Conservation (phyloP, 1,140 invertebrate genomes). For the Monomorium pharaonis region DNA sequence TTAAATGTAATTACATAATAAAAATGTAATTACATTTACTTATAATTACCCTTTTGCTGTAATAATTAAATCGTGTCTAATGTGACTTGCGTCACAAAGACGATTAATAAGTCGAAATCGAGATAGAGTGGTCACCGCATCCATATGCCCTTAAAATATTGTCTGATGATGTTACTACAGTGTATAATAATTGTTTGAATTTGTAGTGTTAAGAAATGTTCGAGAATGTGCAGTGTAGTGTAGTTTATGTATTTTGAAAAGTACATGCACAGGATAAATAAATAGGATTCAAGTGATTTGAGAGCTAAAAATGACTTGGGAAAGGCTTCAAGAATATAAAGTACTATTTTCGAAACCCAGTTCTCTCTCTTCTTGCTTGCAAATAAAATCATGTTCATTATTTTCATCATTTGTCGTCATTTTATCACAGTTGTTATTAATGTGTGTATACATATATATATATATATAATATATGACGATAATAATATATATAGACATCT, state of each 20-base stretch:
- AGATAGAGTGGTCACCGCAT: constrained; percentile 62
- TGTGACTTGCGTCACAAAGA: not conserved
- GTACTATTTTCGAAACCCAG: not conserved
- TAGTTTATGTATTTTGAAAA: constrained; percentile 37
- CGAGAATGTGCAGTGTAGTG: constrained; percentile 46
- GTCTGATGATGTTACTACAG: constrained; percentile 31
- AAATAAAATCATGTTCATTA: constrained; percentile 17
- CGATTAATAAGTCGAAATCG: constrained; percentile 7
- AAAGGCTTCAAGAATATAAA: constrained; percentile 21
- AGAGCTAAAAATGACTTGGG: not conserved
- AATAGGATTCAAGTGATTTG: not conserved
- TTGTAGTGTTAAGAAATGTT: constrained; percentile 43
- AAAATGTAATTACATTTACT: constrained; percentile 1
- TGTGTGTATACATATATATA: not conserved
- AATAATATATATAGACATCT: constrained; percentile 5
- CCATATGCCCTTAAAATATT: constrained; percentile 66
- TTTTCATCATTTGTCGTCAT: constrained; percentile 7
- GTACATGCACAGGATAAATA: constrained; percentile 50
- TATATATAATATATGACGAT: not conserved
- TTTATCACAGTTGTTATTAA: not conserved
- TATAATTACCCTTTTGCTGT: constrained; percentile 45
- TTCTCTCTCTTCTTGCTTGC: not conserved
- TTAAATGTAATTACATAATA: not conserved
- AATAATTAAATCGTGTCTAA: not conserved
- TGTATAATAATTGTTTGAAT: constrained; percentile 27